Conservation (phyloP, 2,888 invertebrate genomes). For the Drosophila mimica region DNA sequence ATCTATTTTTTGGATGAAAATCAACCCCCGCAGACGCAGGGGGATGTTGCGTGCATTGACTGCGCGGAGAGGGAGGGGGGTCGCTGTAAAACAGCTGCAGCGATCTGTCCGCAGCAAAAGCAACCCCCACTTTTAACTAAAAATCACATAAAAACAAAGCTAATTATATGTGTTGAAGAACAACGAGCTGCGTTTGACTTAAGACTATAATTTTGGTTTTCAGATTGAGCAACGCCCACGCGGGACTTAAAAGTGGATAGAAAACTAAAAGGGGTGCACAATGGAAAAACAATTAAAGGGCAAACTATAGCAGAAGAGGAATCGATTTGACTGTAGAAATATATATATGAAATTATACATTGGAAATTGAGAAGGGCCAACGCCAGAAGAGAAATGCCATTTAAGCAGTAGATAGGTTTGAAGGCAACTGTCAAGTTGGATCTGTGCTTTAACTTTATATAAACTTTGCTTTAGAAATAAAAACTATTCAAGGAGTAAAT, state of each 20-base stretch:
- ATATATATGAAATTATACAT: neutral
- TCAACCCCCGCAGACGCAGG: slow-evolving; percentile 71
- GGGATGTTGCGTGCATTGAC: slow-evolving; percentile 67
- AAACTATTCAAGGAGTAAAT: no score
- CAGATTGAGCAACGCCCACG: slow-evolving; percentile 44
- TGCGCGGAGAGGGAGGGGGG: neutral
- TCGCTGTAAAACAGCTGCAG: slow-evolving; percentile 45
- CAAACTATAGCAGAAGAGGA: neutral
- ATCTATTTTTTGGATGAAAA: slow-evolving; percentile 20
- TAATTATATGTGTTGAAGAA: slow-evolving; percentile 42
- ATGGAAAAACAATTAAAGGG: slow-evolving; percentile 9
- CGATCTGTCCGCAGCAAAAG: slow-evolving; percentile 25
- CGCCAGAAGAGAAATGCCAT: neutral
- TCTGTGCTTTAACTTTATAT: no score
- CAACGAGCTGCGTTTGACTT: neutral
- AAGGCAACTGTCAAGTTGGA: neutral
- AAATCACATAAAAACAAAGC: slow-evolving; percentile 54
- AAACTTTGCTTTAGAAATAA: no score
- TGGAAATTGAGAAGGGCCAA: neutral
- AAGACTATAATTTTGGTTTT: slow-evolving; percentile 49
- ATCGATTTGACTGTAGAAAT: neutral
- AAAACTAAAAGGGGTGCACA: slow-evolving; percentile 8
- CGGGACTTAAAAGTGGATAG: neutral
- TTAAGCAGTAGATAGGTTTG: neutral
- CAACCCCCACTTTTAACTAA: slow-evolving; percentile 27